Percentiles rank a stretch among this genome's conserved stretches.
Conservation (phyloP, 35 echinoderm and acorn worm genomes). For the Patiria miniata region DNA sequence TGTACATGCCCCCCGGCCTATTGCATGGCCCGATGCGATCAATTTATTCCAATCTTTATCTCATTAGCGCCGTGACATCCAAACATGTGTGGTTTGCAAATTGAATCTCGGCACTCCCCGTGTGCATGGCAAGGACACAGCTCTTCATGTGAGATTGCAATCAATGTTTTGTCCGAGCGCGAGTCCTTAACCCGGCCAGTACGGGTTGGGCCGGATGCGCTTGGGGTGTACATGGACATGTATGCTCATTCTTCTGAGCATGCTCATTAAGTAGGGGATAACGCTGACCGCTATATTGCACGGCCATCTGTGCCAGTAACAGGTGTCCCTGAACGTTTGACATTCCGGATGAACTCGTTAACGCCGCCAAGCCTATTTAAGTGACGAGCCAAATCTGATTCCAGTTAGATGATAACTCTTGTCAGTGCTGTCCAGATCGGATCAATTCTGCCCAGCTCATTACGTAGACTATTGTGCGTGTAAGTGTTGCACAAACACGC, state of each 20-base stretch:
- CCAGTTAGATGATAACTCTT: not conserved
- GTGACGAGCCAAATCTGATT: not conserved
- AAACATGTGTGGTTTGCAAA: conserved; percentile 24
- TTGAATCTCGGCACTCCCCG: conserved; percentile 12
- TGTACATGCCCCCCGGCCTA: no score
- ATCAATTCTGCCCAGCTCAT: not conserved
- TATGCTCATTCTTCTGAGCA: not conserved
- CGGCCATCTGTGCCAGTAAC: not conserved
- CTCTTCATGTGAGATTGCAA: not conserved
- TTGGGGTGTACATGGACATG: not conserved
- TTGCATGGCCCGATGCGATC: not conserved
- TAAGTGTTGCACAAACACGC: no score
- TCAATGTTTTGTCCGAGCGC: not conserved
- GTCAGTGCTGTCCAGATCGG: not conserved
- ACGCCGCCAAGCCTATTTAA: conserved; percentile 13
- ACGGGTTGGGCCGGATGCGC: not conserved
- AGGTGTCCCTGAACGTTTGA: conserved; percentile 10
- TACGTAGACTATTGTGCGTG: no score
- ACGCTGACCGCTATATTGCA: not conserved
- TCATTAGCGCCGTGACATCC: not conserved
- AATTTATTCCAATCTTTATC: conserved; percentile 19
- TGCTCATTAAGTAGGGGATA: not conserved
- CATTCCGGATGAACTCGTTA: conserved; percentile 20
- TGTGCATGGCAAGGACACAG: not conserved
- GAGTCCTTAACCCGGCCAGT: not conserved